A percentile compares a stretch with the other conserved stretches of the same genome.
Evolutionary conservation across 2,797 vertebrate species (phyloP).

Genomic region (Malacoctenus gilli): DNA sequence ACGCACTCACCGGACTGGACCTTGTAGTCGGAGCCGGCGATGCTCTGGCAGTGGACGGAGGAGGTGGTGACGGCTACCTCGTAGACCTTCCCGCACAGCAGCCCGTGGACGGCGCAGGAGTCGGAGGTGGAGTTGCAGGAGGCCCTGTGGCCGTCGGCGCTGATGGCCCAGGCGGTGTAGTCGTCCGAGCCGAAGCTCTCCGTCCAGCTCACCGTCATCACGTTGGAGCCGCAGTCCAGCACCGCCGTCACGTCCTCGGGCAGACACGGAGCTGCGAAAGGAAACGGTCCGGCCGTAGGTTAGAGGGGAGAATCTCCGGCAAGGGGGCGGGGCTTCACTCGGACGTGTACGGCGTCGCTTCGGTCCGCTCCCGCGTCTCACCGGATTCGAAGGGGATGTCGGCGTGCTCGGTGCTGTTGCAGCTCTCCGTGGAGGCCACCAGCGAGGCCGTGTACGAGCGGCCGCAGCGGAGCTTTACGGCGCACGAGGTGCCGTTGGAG

Average conservation of each 20-base stretch:
- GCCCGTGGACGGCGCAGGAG: conserved; percentile 64
- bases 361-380: conserved; percentile 39
- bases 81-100: conserved; percentile 73
- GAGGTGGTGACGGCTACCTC: conserved; percentile 67
- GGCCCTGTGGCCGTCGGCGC: conserved; percentile 49
- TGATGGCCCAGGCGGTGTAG: conserved; percentile 75
- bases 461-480: conserved; percentile 68
- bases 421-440: conserved; percentile 67
- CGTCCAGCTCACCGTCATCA: conserved; percentile 70
- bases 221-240: conserved; percentile 68
- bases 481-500: conserved; percentile 61
- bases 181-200: conserved; percentile 51
- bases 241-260: conserved; percentile 57
- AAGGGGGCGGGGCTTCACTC: too few species aligned
- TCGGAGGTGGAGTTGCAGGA: conserved; percentile 66
- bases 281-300: too few species aligned
- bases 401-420: conserved; percentile 64
- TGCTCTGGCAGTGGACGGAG: conserved; percentile 62
- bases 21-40: conserved; percentile 61
- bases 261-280: conserved; percentile 71
- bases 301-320: too few species aligned
- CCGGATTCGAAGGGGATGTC: conserved; percentile 70
- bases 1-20: conserved; percentile 71
- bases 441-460: conserved; percentile 63
- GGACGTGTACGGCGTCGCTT: too few species aligned